Conservation (phyloP, 1,140 invertebrate species). For the Coelopa frigida region DNA sequence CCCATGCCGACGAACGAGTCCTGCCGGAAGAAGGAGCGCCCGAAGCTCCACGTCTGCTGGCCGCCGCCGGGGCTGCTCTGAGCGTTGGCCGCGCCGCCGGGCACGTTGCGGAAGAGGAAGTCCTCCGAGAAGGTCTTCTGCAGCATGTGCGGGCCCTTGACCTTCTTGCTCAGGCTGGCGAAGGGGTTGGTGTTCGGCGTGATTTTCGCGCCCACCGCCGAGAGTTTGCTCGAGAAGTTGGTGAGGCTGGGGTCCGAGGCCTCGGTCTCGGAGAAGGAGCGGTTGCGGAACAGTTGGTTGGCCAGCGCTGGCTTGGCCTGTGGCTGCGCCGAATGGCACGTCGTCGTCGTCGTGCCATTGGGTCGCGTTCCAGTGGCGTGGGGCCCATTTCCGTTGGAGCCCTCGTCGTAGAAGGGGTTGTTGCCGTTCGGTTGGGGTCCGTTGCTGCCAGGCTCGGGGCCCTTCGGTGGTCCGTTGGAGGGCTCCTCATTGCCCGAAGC, state of each 20-base stretch:
- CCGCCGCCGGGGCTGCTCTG: slow-evolving; percentile 2
- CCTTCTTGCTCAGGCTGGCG: slow-evolving; percentile 24
- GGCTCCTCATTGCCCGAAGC: slow-evolving; percentile 8
- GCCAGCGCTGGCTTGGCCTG: too few species aligned
- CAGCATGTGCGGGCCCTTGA: slow-evolving; percentile 38
- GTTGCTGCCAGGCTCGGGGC: neutral
- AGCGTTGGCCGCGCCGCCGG: neutral
- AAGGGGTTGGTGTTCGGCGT: slow-evolving; percentile 32
- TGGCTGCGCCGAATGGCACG: too few species aligned
- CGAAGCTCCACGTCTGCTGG: slow-evolving; percentile 37
- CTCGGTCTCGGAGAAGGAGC: slow-evolving; percentile 19
- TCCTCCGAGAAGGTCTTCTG: slow-evolving; percentile 44
- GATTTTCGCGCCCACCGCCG: slow-evolving; percentile 20
- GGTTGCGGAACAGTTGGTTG: slow-evolving; percentile 12
- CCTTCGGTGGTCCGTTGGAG: slow-evolving; percentile 4
- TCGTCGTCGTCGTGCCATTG: neutral
- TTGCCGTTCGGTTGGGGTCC: neutral
- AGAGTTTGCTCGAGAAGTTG: slow-evolving; percentile 3
- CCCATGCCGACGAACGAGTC: slow-evolving; percentile 33
- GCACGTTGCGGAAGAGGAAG: slow-evolving; percentile 35
- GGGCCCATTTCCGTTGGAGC: neutral
- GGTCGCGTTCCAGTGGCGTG: slow-evolving; percentile 4
- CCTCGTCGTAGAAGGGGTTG: slow-evolving; percentile 2
- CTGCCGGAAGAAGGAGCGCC: slow-evolving; percentile 31
- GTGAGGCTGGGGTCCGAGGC: neutral